phyloP scores from a whole-genome alignment of 2,888 invertebrate species.

The Aspidiotus rigidus region DNA sequence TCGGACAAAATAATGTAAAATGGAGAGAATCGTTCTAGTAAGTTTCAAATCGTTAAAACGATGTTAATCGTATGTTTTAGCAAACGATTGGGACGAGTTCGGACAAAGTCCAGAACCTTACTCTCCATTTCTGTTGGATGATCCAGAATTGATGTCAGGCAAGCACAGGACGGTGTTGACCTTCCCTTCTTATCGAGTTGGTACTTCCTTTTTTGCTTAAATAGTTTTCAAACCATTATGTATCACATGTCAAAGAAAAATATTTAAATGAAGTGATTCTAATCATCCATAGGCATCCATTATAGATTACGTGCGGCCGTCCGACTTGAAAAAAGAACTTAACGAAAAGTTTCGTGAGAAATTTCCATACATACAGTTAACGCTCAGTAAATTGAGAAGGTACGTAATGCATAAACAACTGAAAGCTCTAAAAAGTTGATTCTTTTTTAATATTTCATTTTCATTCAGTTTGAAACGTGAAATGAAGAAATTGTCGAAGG shows the following conservation, averaged over 20 bases:
- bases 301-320: conserved; percentile 91
- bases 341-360: conserved; percentile 94
- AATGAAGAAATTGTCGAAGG: conserved; percentile 83
- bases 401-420: conserved; percentile 42
- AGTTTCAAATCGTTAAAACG: neutral
- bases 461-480: conserved; percentile 77
- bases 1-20: conserved; percentile 17
- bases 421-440: neutral
- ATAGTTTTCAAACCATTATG: too few species aligned
- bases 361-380: conserved; percentile 88
- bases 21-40: neutral
- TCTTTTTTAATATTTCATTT: conserved; percentile 8
- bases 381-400: conserved; percentile 92
- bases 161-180: conserved; percentile 78
- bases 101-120: conserved; percentile 46
- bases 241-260: too few species aligned
- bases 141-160: conserved; percentile 82
- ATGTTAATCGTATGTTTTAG: conserved; percentile 11
- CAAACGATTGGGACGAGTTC: conserved; percentile 26
- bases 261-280: too few species aligned
- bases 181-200: conserved; percentile 74
- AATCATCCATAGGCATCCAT: conserved; percentile 63
- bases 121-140: conserved; percentile 81
- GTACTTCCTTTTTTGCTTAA: conserved; percentile 20
- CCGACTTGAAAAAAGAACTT: conserved; percentile 89